Evolutionary conservation across 1,140 invertebrate genomes (phyloP).

Genomic region (Camponotus vicinus): DNA sequence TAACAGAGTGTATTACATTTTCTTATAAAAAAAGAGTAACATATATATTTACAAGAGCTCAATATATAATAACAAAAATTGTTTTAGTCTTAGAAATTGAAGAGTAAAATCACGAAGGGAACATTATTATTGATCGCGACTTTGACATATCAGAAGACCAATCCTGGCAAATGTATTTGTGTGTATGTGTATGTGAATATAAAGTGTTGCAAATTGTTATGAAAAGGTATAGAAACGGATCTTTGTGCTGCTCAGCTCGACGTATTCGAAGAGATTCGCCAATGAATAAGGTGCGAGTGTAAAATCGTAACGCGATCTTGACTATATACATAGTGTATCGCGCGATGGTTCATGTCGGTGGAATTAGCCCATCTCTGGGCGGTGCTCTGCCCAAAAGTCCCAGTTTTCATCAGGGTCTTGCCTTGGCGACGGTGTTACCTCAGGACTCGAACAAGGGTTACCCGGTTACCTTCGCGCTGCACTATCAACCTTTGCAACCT

Average conservation of each 20-base stretch:
- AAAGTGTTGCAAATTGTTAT: constrained; percentile 22
- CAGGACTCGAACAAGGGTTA: constrained; percentile 80
- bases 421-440: constrained; percentile 88
- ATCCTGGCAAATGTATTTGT: not conserved
- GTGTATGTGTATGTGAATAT: not conserved
- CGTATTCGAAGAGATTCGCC: not conserved
- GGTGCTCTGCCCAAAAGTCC: constrained; percentile 93
- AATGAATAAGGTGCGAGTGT: constrained; percentile 27
- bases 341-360: constrained; percentile 86
- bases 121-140: not conserved
- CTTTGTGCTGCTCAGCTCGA: not conserved
- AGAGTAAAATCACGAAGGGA: not conserved
- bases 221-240: not conserved
- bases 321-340: not conserved
- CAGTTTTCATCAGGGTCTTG: constrained; percentile 93
- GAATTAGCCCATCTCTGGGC: constrained; percentile 86
- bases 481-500: constrained; percentile 84
- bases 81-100: not conserved
- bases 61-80: not conserved
- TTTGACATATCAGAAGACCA: not conserved
- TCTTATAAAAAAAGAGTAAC: not conserved
- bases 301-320: not conserved
- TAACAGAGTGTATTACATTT: too few relatives aligned
- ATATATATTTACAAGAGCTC: constrained; percentile 6
- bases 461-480: constrained; percentile 76